Conservation (phyloP, 2,113 vertebrate species). For the Turdus rufiventris region DNA sequence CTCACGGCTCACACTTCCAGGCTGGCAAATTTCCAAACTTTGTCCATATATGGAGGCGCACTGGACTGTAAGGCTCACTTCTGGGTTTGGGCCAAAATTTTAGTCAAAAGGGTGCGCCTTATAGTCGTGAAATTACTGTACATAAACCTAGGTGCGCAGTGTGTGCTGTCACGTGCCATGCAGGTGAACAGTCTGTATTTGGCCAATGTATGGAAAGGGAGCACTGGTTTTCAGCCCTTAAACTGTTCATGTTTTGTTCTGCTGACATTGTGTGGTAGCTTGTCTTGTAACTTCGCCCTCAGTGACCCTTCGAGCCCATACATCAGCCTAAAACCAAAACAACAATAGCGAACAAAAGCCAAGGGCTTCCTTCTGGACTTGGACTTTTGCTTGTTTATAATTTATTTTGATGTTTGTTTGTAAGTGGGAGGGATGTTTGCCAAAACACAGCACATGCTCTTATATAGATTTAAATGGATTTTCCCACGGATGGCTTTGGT, state of each 20-base stretch:
- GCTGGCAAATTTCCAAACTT: too few relatives aligned
- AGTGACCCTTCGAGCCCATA: not conserved
- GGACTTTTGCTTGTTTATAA: not conserved
- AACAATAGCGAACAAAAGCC: not conserved
- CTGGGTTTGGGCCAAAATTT: too few relatives aligned
- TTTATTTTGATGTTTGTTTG: not conserved
- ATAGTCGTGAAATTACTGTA: too few relatives aligned
- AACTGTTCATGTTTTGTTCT: not conserved
- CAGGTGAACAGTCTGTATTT: not conserved
- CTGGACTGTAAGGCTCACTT: too few relatives aligned
- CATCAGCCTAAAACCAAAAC: not conserved
- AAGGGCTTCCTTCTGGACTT: not conserved
- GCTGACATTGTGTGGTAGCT: not conserved
- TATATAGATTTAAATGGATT: not conserved
- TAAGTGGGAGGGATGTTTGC: not conserved
- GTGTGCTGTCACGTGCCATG: not conserved
- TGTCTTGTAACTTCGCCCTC: not conserved
- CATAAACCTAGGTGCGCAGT: not conserved
- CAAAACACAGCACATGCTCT: not conserved
- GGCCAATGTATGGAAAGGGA: not conserved
- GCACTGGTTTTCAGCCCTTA: not conserved
- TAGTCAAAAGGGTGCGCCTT: too few relatives aligned
- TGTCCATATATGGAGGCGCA: too few relatives aligned
- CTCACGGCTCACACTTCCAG: too few relatives aligned
- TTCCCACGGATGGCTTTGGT: not conserved